Base-by-base conservation (phyloP, 23 tunicate species). In the Oikopleura dioica region DNA sequence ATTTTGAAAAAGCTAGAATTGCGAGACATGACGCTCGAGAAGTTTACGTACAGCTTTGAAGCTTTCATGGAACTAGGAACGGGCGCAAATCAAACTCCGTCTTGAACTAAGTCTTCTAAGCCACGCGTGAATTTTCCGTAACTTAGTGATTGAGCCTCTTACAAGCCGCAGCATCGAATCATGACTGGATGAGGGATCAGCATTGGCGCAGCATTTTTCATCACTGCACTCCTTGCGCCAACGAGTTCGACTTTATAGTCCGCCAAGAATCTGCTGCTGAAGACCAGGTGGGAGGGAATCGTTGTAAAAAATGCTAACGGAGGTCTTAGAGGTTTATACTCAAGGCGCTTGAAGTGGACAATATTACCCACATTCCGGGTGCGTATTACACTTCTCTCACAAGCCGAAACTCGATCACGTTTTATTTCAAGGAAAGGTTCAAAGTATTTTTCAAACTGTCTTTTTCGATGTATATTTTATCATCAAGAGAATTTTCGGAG, bases 191-290 rank as follows among this genome's bases (percentile, higher is more conserved):
- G 72, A 63, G 72, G 26, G 72, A 63, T 28, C 72, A 63, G 26
- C 72, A 63, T 63, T 63, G 72, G 72, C 72, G 72, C 29, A 12
- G 30, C 2, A 23, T 63, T 63, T 63, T 63, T 28, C 72, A 63
- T 28, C 72, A 63, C 33, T 63, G 72, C 33, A 63, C 72, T 23
- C 72, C 72, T 23, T 63, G 72, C 72, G 72, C 72, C 72, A 63
- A 63, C 33, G 72, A 63, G 26, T 63, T 21, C 26, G 72, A 63
- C 33, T 63, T 63, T 63, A 28, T 63, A 12, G 72, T 63, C 72
- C 30, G 26, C 16, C 72, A 63, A 63, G 72, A 63, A 63, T 63
- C 72, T 16, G 72, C 72, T 28, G 72, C 16, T 28, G 72, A 63
- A 63, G 72, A 63, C 26, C 72, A 63, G 26, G 26, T 23, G 55